Percentiles rank a stretch among this genome's conserved stretches.
These are phyloP conservation scores for Volucella inanis DNA, from an alignment of 2,888 invertebrate species.

Conservation along the genomic window DNA sequence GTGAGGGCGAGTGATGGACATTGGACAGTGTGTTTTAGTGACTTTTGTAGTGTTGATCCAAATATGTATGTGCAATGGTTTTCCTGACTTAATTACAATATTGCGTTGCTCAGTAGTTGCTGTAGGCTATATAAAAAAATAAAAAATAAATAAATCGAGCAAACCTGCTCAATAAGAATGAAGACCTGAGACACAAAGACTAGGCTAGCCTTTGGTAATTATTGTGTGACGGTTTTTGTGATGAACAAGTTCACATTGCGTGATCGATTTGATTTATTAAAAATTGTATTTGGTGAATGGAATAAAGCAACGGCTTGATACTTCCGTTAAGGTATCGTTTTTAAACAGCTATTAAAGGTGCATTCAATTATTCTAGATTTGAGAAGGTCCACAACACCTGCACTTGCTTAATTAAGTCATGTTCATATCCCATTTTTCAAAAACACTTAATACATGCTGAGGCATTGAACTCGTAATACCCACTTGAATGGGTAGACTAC, in stretches of 20 bases:
- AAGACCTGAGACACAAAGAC: conserved; percentile 2
- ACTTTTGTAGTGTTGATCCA: too few species aligned
- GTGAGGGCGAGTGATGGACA: not conserved
- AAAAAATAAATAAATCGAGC: not conserved
- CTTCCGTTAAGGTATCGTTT: too few species aligned
- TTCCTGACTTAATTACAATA: conserved; percentile 19
- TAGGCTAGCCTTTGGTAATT: not conserved
- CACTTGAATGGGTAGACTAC: too few species aligned
- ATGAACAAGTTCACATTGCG: conserved; percentile 55
- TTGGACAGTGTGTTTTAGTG: too few species aligned
- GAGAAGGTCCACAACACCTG: too few species aligned
- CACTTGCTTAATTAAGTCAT: too few species aligned
- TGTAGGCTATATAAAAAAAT: conserved; percentile 11
- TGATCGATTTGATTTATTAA: conserved; percentile 8
- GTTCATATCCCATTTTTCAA: too few species aligned
- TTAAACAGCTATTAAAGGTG: too few species aligned
- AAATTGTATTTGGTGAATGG: not conserved
- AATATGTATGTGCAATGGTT: not conserved
- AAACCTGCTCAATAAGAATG: conserved; percentile 15
- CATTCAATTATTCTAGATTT: too few species aligned
- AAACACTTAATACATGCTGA: too few species aligned
- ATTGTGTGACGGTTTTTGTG: conserved; percentile 32
- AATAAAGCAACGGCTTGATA: too few species aligned
- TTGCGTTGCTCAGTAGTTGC: conserved; percentile 1
- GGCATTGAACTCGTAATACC: too few species aligned